Evolutionary conservation across 2,113 vertebrate genomes (phyloP), one percentile per base, ranked within the genome.

Genomic region (Tenebrosternarchus preto): DNA sequence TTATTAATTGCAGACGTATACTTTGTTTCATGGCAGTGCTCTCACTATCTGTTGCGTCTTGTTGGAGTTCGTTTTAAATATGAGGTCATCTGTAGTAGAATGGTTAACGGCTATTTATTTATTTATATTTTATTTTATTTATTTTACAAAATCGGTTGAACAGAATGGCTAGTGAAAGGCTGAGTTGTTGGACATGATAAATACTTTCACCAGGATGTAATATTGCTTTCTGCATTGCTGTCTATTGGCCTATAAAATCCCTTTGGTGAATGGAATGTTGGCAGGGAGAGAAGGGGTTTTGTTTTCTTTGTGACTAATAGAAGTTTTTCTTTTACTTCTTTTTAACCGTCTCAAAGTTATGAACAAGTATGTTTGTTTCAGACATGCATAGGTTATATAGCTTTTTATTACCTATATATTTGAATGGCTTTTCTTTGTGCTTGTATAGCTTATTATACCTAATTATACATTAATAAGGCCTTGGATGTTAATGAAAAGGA

Each of bases 201-300:
- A 92, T 93, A 82, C 90, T 89, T 88, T 84, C 77, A 80, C 80
- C 80, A 76, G 88, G 88, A 90, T 90, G 90, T 90, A 91, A 92
- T 92, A 88, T 90, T 87, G 88, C 80, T 86, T 88, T 74, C 80
- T 88, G 88, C 91, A 87, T 93, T 91, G 90, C 89, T 92, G 90
- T 91, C 89, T 86, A 89, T 90, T 93, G 91, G 89, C 82, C 89
- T 92, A 91, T 92, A 88, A 92, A 93, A 93, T 91, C 87, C 80
- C 85, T 91, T 90, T 91, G 88, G 88, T 84, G 69, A 50, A 68
- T 81, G 89, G 91, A 92, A 92, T 92, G 90, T 91, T 89, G 90
- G 90, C 89, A 83, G 56, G 50, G 71, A 83, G 78, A 83, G 84
- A 85, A 85, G 50, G 59, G 74, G 77, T 88, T 91, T 85, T 92